phyloP scores from a whole-genome alignment of 2,113 vertebrate genomes.

The Lophura nycthemera region DNA sequence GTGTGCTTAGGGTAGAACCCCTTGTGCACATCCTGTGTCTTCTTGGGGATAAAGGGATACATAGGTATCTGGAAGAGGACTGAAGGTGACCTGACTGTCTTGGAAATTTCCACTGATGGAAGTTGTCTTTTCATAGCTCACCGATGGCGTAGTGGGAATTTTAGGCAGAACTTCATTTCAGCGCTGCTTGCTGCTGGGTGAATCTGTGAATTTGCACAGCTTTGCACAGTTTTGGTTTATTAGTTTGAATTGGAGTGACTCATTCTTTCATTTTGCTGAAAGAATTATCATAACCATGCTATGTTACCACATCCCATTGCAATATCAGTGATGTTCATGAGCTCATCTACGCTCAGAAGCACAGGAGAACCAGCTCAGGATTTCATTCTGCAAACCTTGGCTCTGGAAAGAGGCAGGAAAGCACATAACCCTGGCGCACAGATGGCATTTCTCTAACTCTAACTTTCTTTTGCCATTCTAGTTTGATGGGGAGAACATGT shows the following conservation, averaged over 20 bases:
- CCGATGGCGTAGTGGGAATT: neutral
- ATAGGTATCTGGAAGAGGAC: neutral
- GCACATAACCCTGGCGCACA: neutral
- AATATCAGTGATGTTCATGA: fast-evolving
- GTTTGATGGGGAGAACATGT: conserved; percentile 99
- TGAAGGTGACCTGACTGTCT: neutral
- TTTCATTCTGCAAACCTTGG: neutral
- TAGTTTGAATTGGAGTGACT: neutral
- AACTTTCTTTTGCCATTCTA: conserved; percentile 77
- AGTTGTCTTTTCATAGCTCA: neutral
- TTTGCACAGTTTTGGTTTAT: neutral
- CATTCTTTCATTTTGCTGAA: neutral
- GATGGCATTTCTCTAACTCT: conserved; percentile 31
- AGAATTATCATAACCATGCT: neutral
- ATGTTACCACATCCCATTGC: fast-evolving
- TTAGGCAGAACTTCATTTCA: neutral
- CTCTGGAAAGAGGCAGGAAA: neutral
- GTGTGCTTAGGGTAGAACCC: neutral
- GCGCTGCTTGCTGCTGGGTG: neutral
- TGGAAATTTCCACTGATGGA: neutral
- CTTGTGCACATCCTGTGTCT: neutral
- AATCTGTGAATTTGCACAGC: neutral
- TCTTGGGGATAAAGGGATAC: neutral
- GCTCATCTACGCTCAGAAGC: neutral
- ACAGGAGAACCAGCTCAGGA: neutral